A percentile compares a stretch with the other conserved stretches of the same genome.
phyloP scores from a whole-genome alignment of 2,113 vertebrate genomes.

The Orycteropus afer region DNA sequence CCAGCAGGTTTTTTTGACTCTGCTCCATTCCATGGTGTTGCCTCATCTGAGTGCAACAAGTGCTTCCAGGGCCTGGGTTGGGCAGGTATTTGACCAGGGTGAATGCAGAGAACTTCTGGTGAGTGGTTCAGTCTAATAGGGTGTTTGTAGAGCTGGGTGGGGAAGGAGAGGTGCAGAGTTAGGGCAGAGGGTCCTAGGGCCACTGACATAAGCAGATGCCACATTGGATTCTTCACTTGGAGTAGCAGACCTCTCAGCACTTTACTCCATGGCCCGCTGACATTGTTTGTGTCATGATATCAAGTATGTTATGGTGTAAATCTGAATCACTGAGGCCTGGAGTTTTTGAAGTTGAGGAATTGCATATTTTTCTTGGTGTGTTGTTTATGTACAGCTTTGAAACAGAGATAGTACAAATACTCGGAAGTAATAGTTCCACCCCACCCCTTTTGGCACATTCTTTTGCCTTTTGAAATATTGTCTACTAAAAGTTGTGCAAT shows the following conservation, averaged over 20 bases:
- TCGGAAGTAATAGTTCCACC: neutral
- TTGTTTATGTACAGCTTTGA: neutral
- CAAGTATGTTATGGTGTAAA: neutral
- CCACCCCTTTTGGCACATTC: neutral
- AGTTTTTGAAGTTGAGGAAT: slow-evolving; percentile 12
- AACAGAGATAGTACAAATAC: neutral
- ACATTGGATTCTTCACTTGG: neutral
- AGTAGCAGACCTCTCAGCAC: neutral
- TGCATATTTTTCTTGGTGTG: slow-evolving; percentile 43
- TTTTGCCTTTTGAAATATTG: slow-evolving; percentile 50
- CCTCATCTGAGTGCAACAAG: neutral
- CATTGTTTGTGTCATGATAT: neutral
- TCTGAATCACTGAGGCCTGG: neutral
- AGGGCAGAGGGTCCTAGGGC: neutral
- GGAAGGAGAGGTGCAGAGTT: neutral
- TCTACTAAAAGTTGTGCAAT: slow-evolving; percentile 28
- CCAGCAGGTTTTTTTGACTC: neutral
- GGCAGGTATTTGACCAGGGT: neutral
- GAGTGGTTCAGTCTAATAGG: neutral
- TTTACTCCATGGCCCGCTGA: neutral
- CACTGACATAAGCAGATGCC: neutral
- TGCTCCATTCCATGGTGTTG: neutral
- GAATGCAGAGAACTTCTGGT: neutral
- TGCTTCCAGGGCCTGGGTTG: neutral
- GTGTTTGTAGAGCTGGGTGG: neutral